Conservation (phyloP, 2,113 vertebrate species). For the Cryptomyrus ogoouensis region DNA sequence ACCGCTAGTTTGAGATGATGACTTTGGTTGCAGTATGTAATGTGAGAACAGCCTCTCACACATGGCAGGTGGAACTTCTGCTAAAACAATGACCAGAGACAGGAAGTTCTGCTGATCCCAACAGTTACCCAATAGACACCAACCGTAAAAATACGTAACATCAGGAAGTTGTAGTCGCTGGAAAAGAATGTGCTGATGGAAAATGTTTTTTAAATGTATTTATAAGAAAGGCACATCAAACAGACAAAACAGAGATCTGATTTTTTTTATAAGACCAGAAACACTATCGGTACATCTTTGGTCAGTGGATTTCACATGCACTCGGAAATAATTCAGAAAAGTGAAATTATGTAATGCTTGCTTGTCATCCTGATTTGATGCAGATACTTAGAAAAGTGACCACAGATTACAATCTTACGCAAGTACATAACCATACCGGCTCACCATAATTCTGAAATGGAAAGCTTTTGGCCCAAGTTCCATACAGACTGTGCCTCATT, state of each 20-base stretch:
- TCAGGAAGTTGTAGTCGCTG: neutral
- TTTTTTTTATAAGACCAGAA: neutral
- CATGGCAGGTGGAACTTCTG: neutral
- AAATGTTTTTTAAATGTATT: neutral
- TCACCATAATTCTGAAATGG: neutral
- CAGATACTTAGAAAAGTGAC: neutral
- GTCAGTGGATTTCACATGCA: neutral
- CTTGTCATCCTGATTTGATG: neutral
- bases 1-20: neutral
- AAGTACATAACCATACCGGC: neutral
- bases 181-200: neutral
- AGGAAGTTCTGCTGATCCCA: neutral
- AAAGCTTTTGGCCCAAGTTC: neutral
- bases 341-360: neutral
- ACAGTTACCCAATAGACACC: neutral
- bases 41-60: neutral
- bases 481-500: neutral
- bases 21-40: neutral
- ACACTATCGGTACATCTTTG: neutral
- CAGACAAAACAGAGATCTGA: neutral
- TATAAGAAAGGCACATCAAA: neutral
- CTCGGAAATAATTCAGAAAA: neutral
- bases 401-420: neutral
- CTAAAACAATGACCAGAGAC: neutral
- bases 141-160: neutral